Evolutionary conservation across 2,113 vertebrate genomes (phyloP).

Genomic region (Recurvirostra avosetta): DNA sequence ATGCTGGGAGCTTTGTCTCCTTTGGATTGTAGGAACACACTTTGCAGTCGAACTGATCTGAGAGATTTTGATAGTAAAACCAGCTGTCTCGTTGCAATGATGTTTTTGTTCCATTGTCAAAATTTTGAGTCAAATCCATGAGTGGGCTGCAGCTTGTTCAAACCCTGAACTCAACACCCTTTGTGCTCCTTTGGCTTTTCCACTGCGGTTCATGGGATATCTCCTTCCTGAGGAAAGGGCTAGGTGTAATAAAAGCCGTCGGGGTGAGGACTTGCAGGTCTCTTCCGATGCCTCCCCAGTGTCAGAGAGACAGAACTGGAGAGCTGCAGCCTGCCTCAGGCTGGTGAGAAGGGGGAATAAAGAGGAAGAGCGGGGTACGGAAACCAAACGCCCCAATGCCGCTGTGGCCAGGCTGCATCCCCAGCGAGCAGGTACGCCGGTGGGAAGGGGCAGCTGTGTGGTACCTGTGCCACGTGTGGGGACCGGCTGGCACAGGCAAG

Average conservation of each 20-base stretch:
- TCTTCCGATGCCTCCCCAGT: not conserved
- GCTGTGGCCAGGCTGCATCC: not conserved
- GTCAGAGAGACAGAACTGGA: not conserved
- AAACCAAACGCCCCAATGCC: not conserved
- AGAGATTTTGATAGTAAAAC: constrained; percentile 57
- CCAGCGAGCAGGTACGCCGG: not conserved
- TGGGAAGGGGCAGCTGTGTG: not conserved
- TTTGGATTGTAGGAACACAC: constrained; percentile 13
- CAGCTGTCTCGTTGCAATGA: constrained; percentile 53
- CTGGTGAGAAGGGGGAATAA: not conserved
- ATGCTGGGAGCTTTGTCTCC: constrained; percentile 33
- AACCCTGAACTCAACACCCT: constrained; percentile 35
- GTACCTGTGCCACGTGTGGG: accelerated
- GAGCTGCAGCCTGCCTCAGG: not conserved
- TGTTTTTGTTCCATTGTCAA: constrained; percentile 58
- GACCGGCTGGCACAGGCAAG: accelerated
- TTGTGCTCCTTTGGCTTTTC: constrained; percentile 52
- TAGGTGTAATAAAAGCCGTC: constrained; percentile 34
- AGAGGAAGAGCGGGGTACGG: not conserved
- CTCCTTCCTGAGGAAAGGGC: constrained; percentile 45
- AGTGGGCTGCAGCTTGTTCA: constrained; percentile 46
- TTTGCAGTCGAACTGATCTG: constrained; percentile 48
- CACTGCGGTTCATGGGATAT: constrained; percentile 22
- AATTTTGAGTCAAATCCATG: constrained; percentile 53
- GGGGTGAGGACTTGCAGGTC: not conserved